Percentiles rank a stretch among this genome's conserved stretches.
phyloP scores from a whole-genome alignment of 2,888 invertebrate species.

The Himalopsyche tibetana region DNA sequence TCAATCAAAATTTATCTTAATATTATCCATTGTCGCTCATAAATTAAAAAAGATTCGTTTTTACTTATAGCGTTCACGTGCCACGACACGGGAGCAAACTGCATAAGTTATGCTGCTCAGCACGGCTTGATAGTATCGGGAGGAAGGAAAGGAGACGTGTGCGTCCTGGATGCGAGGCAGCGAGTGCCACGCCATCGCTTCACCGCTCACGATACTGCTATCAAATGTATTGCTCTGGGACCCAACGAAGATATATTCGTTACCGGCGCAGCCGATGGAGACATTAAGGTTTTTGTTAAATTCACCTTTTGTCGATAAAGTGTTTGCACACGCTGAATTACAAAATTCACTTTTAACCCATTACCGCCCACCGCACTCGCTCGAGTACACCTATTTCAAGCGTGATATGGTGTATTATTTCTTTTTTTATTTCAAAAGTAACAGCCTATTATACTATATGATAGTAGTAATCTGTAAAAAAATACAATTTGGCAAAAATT shows the following conservation, averaged over 20 bases:
- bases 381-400: too few species aligned
- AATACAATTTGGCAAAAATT: too few species aligned
- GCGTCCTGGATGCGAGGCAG: constrained; percentile 96
- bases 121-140: constrained; percentile 96
- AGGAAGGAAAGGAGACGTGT: constrained; percentile 97
- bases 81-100: constrained; percentile 95
- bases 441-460: too few species aligned
- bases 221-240: constrained; percentile 96
- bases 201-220: constrained; percentile 93
- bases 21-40: too few species aligned
- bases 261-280: constrained; percentile 95
- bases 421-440: too few species aligned
- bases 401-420: too few species aligned
- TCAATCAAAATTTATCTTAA: too few species aligned
- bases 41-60: not conserved
- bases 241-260: constrained; percentile 97
- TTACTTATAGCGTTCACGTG: constrained; percentile 87
- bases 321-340: too few species aligned
- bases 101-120: constrained; percentile 93
- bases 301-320: too few species aligned
- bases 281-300: constrained; percentile 84
- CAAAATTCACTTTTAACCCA: too few species aligned
- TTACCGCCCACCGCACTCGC: too few species aligned
- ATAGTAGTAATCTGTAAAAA: too few species aligned
- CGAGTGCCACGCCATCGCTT: constrained; percentile 89